These are phyloP conservation scores for Hedychridium roseum DNA, from an alignment of 2,888 invertebrate species.

Conservation along the genomic window DNA sequence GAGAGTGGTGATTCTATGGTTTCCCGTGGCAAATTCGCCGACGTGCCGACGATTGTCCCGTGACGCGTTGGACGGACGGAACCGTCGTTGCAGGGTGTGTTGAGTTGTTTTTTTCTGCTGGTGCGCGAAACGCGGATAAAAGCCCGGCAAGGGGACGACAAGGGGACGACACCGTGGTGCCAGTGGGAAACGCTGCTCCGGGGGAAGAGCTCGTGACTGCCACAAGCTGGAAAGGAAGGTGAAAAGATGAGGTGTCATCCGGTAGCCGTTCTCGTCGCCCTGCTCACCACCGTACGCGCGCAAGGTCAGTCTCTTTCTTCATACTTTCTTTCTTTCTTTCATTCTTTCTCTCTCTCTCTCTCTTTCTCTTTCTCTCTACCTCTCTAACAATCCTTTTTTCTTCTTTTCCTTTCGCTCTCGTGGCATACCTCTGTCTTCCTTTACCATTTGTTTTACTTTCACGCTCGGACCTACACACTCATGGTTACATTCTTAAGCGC, in stretches of 20 bases:
- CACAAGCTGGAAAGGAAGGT: constrained; percentile 23
- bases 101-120: too few relatives aligned
- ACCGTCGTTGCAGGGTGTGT: too few relatives aligned
- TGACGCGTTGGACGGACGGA: too few relatives aligned
- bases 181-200: too few relatives aligned
- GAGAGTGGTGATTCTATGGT: too few relatives aligned
- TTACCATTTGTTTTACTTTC: neutral
- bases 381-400: constrained; percentile 12
- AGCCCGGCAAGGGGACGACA: too few relatives aligned
- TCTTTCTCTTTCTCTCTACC: constrained; percentile 12
- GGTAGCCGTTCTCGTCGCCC: constrained; percentile 48
- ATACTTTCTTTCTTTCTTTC: constrained; percentile 2
- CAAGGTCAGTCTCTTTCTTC: constrained; percentile 53
- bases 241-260: constrained; percentile 46
- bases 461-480: too few relatives aligned
- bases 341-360: constrained; percentile 13
- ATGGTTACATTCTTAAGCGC: too few relatives aligned
- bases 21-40: too few relatives aligned
- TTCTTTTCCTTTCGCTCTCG: constrained; percentile 13
- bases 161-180: constrained; percentile 14
- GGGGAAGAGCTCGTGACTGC: constrained; percentile 19
- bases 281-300: constrained; percentile 50
- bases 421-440: neutral
- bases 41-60: too few relatives aligned
- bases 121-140: too few relatives aligned